Conservation (phyloP, 2,113 vertebrate species). For the Drymodes brunneopygia region DNA sequence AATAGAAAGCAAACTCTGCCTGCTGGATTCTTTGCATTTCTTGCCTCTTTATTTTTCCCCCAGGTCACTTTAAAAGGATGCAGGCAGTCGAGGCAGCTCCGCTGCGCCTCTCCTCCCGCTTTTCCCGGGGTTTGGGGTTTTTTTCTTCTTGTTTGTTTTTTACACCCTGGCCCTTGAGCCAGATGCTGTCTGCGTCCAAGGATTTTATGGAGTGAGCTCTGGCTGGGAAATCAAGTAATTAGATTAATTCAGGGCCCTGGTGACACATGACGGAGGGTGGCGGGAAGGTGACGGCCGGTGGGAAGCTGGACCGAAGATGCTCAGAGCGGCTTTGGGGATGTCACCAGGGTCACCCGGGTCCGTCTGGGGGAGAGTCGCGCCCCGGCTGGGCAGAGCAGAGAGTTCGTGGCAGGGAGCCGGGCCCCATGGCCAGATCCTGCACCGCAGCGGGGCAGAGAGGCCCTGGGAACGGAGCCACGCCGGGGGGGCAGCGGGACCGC, state of each 20-base stretch:
- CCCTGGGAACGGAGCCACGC: background rate
- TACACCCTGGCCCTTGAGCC: slow-evolving; percentile 33
- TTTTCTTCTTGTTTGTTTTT: slow-evolving; percentile 16
- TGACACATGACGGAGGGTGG: background rate
- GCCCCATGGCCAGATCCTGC: background rate
- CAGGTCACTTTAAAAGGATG: slow-evolving; percentile 66
- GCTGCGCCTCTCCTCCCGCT: background rate
- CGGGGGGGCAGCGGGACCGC: background rate
- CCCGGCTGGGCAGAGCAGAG: background rate
- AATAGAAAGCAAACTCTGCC: slow-evolving; percentile 42
- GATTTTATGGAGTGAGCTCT: slow-evolving; percentile 14
- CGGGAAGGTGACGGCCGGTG: background rate
- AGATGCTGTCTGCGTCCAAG: slow-evolving; percentile 42
- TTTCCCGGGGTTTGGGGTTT: background rate
- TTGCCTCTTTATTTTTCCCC: slow-evolving; percentile 66
- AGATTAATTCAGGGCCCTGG: background rate
- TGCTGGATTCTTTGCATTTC: slow-evolving; percentile 66
- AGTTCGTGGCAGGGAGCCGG: background rate
- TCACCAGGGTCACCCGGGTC: background rate
- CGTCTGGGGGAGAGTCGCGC: rapidly evolving
- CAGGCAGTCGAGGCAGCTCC: slow-evolving; percentile 32
- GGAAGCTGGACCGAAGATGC: background rate
- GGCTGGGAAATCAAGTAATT: slow-evolving; percentile 30
- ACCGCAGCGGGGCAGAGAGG: background rate
- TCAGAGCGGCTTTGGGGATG: background rate